Percentiles rank a stretch among this genome's conserved stretches.
Conservation (phyloP, 2,797 vertebrate genomes). For the Atherinosoma microstoma region DNA sequence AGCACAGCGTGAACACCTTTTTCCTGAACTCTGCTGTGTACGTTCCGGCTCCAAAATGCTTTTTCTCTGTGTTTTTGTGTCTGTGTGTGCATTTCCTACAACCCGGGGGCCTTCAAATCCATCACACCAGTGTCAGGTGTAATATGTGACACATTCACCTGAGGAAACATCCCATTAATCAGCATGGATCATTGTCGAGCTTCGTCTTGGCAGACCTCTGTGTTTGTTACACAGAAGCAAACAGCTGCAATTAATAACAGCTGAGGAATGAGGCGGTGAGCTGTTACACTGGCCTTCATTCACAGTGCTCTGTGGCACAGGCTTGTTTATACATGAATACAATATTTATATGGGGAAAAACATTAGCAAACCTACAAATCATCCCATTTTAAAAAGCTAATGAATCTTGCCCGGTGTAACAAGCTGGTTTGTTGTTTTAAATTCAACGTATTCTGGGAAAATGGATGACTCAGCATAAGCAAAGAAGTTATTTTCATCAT, state of each 20-base stretch:
- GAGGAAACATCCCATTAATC: constrained; percentile 63
- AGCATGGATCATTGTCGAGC: constrained; percentile 33
- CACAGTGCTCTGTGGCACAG: not conserved
- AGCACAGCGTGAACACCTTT: not conserved
- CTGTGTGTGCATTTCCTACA: constrained; percentile 20
- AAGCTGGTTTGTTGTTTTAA: constrained; percentile 23
- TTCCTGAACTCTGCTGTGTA: not conserved
- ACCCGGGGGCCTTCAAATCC: constrained; percentile 43
- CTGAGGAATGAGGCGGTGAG: constrained; percentile 5
- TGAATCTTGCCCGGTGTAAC: not conserved
- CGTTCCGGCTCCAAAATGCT: not conserved
- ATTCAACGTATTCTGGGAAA: constrained; percentile 14
- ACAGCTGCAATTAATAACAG: constrained; percentile 44
- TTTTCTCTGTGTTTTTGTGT: constrained; percentile 25
- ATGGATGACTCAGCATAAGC: constrained; percentile 23
- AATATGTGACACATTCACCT: constrained; percentile 58
- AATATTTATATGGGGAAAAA: not conserved
- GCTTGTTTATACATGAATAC: not conserved
- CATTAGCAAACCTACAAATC: constrained; percentile 4
- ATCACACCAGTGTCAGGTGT: constrained; percentile 55
- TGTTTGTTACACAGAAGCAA: constrained; percentile 30
- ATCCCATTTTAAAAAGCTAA: constrained; percentile 4
- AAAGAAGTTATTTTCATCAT: constrained; percentile 35
- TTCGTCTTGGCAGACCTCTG: constrained; percentile 23
- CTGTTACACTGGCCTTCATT: not conserved